Conservation (phyloP, 1,140 invertebrate species). For the Nylanderia fulva region DNA sequence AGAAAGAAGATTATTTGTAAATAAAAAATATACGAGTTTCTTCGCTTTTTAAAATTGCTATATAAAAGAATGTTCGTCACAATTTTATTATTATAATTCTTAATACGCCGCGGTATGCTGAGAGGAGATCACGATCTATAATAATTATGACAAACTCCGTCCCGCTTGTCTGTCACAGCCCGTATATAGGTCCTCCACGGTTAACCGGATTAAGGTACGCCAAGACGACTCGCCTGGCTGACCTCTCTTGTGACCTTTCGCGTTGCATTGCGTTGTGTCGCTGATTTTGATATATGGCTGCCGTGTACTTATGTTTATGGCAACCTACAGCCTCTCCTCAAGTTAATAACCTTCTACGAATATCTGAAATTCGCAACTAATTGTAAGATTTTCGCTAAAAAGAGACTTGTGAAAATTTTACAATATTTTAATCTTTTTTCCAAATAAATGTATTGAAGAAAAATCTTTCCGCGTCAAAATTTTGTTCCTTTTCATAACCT, state of each 20-base stretch:
- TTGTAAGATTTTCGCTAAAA: neutral
- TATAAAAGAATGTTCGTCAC: neutral
- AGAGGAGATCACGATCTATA: constrained; percentile 5
- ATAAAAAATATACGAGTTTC: too few relatives aligned
- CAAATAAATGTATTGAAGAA: neutral
- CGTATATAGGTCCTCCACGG: constrained; percentile 37
- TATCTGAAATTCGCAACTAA: neutral
- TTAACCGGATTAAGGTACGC: constrained; percentile 53
- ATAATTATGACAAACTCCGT: constrained; percentile 61
- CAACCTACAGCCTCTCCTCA: neutral
- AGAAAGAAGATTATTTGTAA: too few relatives aligned
- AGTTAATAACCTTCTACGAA: neutral
- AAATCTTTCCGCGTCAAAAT: too few relatives aligned
- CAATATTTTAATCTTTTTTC: neutral
- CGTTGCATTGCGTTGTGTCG: neutral
- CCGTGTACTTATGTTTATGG: neutral
- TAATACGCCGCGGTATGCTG: constrained; percentile 11
- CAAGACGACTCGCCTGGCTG: constrained; percentile 7
- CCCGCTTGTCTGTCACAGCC: constrained; percentile 48
- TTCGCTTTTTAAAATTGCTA: too few relatives aligned
- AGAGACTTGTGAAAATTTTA: neutral
- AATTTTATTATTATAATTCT: neutral
- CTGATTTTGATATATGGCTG: constrained; percentile 39
- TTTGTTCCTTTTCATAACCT: too few relatives aligned
- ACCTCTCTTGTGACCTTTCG: constrained; percentile 43